Evolutionary conservation across 2,888 invertebrate genomes (phyloP), one percentile per base, ranked within the genome.

Genomic region (Dryomyza anilis): DNA sequence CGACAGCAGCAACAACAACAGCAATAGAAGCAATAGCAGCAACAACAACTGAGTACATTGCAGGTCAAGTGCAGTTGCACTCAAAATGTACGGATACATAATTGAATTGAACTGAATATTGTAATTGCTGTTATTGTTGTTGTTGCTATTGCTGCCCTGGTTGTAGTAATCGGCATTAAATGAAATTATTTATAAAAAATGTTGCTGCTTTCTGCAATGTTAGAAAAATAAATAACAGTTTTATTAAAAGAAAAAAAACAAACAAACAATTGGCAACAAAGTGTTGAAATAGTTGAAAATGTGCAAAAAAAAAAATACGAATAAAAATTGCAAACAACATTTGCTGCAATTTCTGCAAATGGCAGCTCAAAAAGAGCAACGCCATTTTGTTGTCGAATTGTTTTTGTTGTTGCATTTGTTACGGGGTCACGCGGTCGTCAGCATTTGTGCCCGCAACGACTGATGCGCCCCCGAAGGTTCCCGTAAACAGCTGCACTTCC

Each of bases 61-160:
- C n/a, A n/a, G n/a, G 30, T 19, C 23, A n/a, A 33, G 55, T 36
- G 55, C 55, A 55, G 55, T 23, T 23, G 55, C 12, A 33, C 55
- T 19, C 23, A 36, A 30, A 36, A 36, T 36, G 55, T 8, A 55
- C 55, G 16, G n/a, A 10, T 19, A 30, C 29, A 30, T 19, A 14
- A 33, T 55, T 33, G 19, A n/a, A 46, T 6, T 19, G 19, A 21
- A 19, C 21, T n/a, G 16, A 10, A 21, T n/a, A n/a, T 21, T 21
- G 16, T 19, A 39, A 21, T 14, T 14, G 33, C 8, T 36, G 5
- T 16, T 1, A 23, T 23, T 52, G 36, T 27, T 55, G 7, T 33
- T 30, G 53, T 4, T 8, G 7, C 23, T 3, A 25, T 55, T 33
- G n/a, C 19, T 55, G 19, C 23, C 10, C 19, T 36, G 36, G 19